Evolutionary conservation across 2,888 invertebrate genomes (phyloP).

Genomic region (Tenthredo distinguenda): DNA sequence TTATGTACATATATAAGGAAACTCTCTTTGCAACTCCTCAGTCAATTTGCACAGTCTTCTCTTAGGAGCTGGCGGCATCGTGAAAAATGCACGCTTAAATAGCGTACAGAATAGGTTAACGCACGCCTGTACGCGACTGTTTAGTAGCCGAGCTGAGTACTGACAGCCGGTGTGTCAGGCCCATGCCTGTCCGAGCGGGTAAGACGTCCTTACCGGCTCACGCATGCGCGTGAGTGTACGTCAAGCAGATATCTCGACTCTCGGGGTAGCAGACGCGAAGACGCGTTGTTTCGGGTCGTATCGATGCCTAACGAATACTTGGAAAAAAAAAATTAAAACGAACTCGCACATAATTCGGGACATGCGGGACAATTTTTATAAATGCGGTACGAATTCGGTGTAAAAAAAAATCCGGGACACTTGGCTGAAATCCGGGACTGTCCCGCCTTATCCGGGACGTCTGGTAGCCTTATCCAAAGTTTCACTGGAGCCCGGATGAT

Average conservation of each 20-base stretch:
- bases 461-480: constrained; percentile 36
- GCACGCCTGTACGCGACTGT: constrained; percentile 32
- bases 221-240: neutral
- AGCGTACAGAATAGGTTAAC: neutral
- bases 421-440: constrained; percentile 28
- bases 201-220: constrained; percentile 11
- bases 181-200: neutral
- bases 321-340: constrained; percentile 20
- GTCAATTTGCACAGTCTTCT: constrained; percentile 82
- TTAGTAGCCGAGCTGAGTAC: neutral
- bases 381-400: constrained; percentile 28
- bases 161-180: constrained; percentile 3
- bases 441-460: constrained; percentile 30
- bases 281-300: constrained; percentile 5
- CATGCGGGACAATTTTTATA: constrained; percentile 28
- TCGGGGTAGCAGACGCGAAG: constrained; percentile 8
- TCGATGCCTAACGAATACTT: constrained; percentile 18
- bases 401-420: constrained; percentile 22
- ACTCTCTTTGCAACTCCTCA: constrained; percentile 78
- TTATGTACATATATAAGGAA: constrained; percentile 13
- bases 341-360: constrained; percentile 25
- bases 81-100: neutral
- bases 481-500: no score
- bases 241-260: neutral
- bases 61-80: constrained; percentile 68